Base-by-base conservation (phyloP, 2,797 vertebrate genomes). In the Triplophysa yarkandensis region DNA sequence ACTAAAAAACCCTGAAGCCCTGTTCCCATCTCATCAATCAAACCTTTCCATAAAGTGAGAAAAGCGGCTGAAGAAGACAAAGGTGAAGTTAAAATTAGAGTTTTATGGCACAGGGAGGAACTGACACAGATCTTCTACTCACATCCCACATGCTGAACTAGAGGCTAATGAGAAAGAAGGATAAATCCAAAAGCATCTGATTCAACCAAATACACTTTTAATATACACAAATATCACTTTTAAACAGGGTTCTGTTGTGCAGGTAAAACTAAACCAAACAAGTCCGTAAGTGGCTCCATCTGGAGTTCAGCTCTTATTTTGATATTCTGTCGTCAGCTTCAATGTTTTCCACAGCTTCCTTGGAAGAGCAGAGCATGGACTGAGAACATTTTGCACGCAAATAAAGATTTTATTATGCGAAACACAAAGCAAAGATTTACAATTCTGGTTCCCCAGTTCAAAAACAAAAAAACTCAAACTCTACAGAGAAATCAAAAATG, bases 61-160 rank as follows among this genome's bases (percentile, higher is more conserved):
- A 71, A 77, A 41, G 62, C 66, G 63, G 41, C 58, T 71, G 50
- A 34, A 60, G 81, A 78, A 78, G 78, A 73, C 73, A 8, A 75
- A 84, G 80, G 86, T 55, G 39, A 81, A 86, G 87, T 86, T 80
- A 87, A 85, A 84, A 85, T 85, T 76, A 60, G 68, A 76, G 80
- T 89, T 90, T 88, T 83, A 87, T 86, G 88, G 91, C 87, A 87
- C 82, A 77, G 81, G 82, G 82, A 86, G 77, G 72, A 85, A 71
- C 83, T 88, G 88, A 81, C 78, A 76, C 32, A 43, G 32, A 41
- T 69, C 25, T 55, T 32, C 13, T 63, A 73, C 64, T 82, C 67
- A 82, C 85, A 86, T 79, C 80, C 86, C 86, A 89, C 84, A 87
- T 76, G 65, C 60, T 76, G 81, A 90, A 83, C 76, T 78, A 57